Evolutionary conservation across 1,140 invertebrate genomes (phyloP).

Genomic region (Probaryconus sp.): DNA sequence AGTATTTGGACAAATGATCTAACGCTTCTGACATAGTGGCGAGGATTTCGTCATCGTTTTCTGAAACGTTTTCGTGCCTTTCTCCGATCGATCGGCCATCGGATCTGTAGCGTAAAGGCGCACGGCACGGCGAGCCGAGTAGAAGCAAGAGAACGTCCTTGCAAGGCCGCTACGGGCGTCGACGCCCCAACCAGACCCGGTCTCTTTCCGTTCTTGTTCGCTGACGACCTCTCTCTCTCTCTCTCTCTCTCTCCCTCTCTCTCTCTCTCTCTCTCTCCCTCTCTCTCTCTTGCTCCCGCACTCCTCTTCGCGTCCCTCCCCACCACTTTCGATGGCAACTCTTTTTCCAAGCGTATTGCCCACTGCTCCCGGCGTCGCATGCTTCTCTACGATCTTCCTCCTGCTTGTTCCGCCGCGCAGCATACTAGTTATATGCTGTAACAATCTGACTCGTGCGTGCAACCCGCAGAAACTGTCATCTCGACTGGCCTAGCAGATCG

Average conservation of each 20-base stretch:
- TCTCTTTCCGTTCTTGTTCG: constrained; percentile 52
- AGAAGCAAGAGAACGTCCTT: constrained; percentile 69
- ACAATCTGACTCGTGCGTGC: constrained; percentile 22
- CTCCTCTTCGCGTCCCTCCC: no score
- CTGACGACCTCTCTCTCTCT: constrained; percentile 23
- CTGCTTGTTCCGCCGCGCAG: constrained; percentile 31
- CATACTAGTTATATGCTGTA: constrained; percentile 35
- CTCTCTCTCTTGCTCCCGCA: constrained; percentile 11
- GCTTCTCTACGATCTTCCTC: constrained; percentile 32
- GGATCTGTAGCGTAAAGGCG: constrained; percentile 43
- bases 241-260: constrained; percentile 16
- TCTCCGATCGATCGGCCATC: constrained; percentile 41
- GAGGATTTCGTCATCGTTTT: constrained; percentile 1
- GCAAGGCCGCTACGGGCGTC: constrained; percentile 67
- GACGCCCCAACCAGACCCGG: constrained; percentile 64
- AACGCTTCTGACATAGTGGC: neutral
- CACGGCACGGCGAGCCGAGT: constrained; percentile 36
- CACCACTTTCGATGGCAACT: constrained; percentile 6
- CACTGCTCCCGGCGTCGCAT: constrained; percentile 17
- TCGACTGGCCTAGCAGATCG: constrained; percentile 17
- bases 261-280: constrained; percentile 18
- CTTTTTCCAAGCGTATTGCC: constrained; percentile 12
- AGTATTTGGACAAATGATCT: constrained; percentile 14
- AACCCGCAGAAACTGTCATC: constrained; percentile 25
- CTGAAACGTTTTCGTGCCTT: constrained; percentile 36